phyloP scores from a whole-genome alignment of 1,140 invertebrate species.

The Diuraphis noxia region DNA sequence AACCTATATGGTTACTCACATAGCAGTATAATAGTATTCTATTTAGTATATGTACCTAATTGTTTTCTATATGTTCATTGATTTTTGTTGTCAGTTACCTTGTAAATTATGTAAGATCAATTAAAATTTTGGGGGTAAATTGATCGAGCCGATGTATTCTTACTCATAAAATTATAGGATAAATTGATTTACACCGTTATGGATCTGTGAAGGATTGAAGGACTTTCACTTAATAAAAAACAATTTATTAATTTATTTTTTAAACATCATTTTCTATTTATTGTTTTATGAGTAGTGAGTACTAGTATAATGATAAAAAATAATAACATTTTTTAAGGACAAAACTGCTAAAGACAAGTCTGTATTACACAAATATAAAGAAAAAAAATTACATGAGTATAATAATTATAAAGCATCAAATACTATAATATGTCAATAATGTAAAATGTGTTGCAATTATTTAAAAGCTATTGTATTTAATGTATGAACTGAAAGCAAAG shows the following conservation, averaged over 20 bases:
- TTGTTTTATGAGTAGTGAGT: conserved; percentile 33
- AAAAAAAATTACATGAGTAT: conserved; percentile 45
- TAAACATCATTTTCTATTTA: conserved; percentile 48
- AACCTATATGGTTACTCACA: neutral
- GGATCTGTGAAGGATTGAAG: neutral
- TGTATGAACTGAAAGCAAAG: conserved; percentile 33
- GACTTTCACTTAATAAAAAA: conserved; percentile 16
- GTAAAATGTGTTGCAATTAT: conserved; percentile 45
- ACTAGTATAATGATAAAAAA: conserved; percentile 50
- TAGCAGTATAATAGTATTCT: neutral
- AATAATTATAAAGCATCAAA: conserved; percentile 43
- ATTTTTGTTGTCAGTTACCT: neutral
- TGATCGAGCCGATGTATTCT: neutral
- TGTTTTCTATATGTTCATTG: neutral
- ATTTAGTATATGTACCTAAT: neutral
- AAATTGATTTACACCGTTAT: neutral
- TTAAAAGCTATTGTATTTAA: conserved; percentile 47
- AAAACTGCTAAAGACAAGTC: conserved; percentile 36
- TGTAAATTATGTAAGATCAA: neutral
- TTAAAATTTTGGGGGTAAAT: neutral
- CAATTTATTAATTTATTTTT: conserved; percentile 2
- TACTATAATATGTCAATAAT: conserved; percentile 43
- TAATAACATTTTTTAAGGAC: conserved; percentile 48
- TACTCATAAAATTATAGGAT: neutral
- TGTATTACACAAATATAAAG: conserved; percentile 45